Percentiles rank a stretch among this genome's conserved stretches.
Conservation (phyloP, 1,140 invertebrate species). For the Drosophila simulans region DNA sequence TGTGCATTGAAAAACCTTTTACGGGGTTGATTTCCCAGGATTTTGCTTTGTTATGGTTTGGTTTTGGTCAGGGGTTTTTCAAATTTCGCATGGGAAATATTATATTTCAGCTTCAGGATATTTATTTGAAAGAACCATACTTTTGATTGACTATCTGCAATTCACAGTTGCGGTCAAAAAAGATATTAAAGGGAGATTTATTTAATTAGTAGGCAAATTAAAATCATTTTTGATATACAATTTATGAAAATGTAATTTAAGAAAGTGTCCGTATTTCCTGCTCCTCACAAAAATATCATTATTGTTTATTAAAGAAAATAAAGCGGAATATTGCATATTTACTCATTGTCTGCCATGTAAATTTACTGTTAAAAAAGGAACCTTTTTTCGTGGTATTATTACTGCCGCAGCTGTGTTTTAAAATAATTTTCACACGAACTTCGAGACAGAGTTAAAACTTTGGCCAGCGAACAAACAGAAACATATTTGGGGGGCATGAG, state of each 20-base stretch:
- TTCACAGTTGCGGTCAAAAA: conserved; percentile 1
- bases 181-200: not conserved
- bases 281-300: too few species aligned
- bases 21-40: conserved; percentile 47
- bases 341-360: too few species aligned
- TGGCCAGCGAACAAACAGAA: conserved; percentile 5
- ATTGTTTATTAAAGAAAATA: too few species aligned
- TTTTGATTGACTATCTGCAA: conserved; percentile 26
- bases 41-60: conserved; percentile 40
- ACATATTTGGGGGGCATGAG: conserved; percentile 1
- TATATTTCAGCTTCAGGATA: conserved; percentile 31
- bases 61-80: conserved; percentile 32
- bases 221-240: too few species aligned
- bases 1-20: conserved; percentile 47
- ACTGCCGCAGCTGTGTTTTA: not conserved
- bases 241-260: too few species aligned
- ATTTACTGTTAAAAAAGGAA: not conserved
- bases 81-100: conserved; percentile 46
- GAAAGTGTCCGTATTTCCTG: too few species aligned
- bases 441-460: not conserved
- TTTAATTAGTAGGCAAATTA: not conserved
- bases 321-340: too few species aligned
- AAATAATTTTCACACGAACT: not conserved
- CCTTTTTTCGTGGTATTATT: not conserved
- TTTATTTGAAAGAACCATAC: conserved; percentile 50